These are phyloP conservation scores for Drosophila recens DNA, from an alignment of 2,888 invertebrate genomes.

Conservation along the genomic window DNA sequence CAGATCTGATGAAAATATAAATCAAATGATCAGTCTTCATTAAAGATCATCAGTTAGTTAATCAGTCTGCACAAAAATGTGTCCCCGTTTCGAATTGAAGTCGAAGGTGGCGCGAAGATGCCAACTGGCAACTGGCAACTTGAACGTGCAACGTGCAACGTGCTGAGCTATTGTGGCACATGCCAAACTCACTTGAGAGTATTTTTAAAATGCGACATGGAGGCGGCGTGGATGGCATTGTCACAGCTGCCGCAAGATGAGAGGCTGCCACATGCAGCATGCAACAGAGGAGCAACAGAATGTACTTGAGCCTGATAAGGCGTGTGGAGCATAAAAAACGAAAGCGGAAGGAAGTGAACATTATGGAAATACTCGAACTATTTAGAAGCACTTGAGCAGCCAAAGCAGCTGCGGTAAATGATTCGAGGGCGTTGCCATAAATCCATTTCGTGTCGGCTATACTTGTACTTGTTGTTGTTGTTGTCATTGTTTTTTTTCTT, in stretches of 20 bases:
- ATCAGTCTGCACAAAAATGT: neutral
- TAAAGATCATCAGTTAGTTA: slow-evolving; percentile 16
- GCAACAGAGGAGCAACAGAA: slow-evolving; percentile 8
- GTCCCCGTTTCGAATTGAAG: slow-evolving; percentile 1
- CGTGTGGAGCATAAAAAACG: slow-evolving; percentile 35
- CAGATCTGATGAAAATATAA: neutral
- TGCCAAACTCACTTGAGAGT: slow-evolving; percentile 73
- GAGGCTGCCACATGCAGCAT: slow-evolving; percentile 17
- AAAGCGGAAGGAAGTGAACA: slow-evolving; percentile 74
- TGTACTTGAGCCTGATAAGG: slow-evolving; percentile 71
- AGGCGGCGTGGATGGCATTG: slow-evolving; percentile 32
- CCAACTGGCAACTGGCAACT: slow-evolving; percentile 31
- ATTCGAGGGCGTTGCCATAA: slow-evolving; percentile 40
- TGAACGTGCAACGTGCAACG: slow-evolving; percentile 4
- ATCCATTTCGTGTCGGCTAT: slow-evolving; percentile 28
- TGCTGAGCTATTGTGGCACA: slow-evolving; percentile 63
- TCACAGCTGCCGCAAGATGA: slow-evolving; percentile 42
- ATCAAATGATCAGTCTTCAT: neutral
- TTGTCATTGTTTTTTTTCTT: neutral
- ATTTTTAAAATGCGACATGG: slow-evolving; percentile 61
- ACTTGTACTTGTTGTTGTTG: slow-evolving; percentile 14
- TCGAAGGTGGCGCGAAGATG: slow-evolving; percentile 20
- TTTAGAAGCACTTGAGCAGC: slow-evolving; percentile 25
- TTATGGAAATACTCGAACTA: slow-evolving; percentile 24
- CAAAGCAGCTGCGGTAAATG: slow-evolving; percentile 20